Base-by-base conservation (phyloP, 2,797 vertebrate genomes). In the Muscicapa comitata region DNA sequence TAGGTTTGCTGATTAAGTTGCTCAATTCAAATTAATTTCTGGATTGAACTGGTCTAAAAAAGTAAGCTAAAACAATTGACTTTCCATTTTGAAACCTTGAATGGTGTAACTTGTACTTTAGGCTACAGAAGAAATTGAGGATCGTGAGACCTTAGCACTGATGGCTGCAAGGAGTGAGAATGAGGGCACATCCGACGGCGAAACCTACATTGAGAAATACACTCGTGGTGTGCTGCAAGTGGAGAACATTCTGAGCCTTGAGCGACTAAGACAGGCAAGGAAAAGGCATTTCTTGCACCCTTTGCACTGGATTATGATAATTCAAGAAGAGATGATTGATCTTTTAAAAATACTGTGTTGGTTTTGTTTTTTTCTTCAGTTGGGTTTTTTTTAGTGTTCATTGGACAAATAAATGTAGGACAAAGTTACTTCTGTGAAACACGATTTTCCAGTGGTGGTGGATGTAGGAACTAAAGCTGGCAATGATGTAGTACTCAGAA, bases 201-300 rank as follows among this genome's bases (percentile, higher is more conserved):
- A 99, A 97, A 99, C 98, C 0, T 99, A 99, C 96, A 99, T 99
- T 18, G 99, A 99, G 94, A 99, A 99, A 76, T 99, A 99, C 97
- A 99, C 99, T 0, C 97, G 99, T 3, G 99, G 99, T 3, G 99
- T 99, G 78, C 97, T 99, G 95, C 99, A 99, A 83, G 99, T 99
- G 94, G 99, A 99, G 95, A 99, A 99, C 95, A 99, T 99, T 90
- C 96, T 99, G 89, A 99, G 99, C 82, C 98, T 99, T 16, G 99
- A 99, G 93, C 98, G 99, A 80, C 98, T 99, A 29, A 97, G 99
- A 81, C 99, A 99, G 99, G 99, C 98, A 83, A 90, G 87, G 28
- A 76, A 28, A 66, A 83, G 20, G 11, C 40, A 10, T 11, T 88
- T 84, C 17, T 31, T 75, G n/a, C 17, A 33, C 9, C 19, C 82